Evolutionary conservation across 2,888 invertebrate species (phyloP).

Genomic region (Zaprionus lineosus): DNA sequence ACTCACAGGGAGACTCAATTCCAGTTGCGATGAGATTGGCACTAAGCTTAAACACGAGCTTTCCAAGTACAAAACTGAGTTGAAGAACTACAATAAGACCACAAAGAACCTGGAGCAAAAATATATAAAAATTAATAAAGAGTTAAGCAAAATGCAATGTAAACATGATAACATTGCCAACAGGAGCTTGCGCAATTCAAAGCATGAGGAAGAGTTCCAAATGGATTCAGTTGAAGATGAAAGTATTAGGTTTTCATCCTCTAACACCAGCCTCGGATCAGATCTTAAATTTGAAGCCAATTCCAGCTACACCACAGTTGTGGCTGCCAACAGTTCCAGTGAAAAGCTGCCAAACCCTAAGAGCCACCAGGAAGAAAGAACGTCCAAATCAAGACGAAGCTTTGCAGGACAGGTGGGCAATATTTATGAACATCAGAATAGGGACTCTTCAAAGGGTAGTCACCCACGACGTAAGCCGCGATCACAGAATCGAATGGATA

Average conservation of each 20-base stretch:
- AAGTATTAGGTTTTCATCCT: constrained; percentile 23
- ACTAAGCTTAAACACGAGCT: constrained; percentile 70
- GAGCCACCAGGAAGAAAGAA: constrained; percentile 1
- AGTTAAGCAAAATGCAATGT: constrained; percentile 77
- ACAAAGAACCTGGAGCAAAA: constrained; percentile 77
- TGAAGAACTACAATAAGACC: constrained; percentile 74
- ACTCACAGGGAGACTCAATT: neutral
- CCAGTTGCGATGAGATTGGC: constrained; percentile 49
- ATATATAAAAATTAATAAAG: constrained; percentile 76
- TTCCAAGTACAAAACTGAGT: constrained; percentile 73
- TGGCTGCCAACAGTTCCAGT: constrained; percentile 40
- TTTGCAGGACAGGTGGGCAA: constrained; percentile 27
- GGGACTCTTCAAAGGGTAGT: constrained; percentile 23
- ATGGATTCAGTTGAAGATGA: constrained; percentile 20
- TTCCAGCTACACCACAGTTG: constrained; percentile 63
- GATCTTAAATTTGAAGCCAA: constrained; percentile 60
- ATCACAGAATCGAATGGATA: constrained; percentile 13
- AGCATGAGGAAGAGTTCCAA: constrained; percentile 14
- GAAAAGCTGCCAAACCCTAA: constrained; percentile 23
- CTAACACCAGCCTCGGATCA: constrained; percentile 55
- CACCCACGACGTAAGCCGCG: constrained; percentile 16
- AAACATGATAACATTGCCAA: constrained; percentile 69
- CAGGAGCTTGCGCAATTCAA: constrained; percentile 28
- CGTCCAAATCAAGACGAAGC: constrained; percentile 16
- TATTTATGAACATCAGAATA: constrained; percentile 15